Evolutionary conservation across 1,140 invertebrate genomes (phyloP).

Genomic region (Solenopsis fugax): DNA sequence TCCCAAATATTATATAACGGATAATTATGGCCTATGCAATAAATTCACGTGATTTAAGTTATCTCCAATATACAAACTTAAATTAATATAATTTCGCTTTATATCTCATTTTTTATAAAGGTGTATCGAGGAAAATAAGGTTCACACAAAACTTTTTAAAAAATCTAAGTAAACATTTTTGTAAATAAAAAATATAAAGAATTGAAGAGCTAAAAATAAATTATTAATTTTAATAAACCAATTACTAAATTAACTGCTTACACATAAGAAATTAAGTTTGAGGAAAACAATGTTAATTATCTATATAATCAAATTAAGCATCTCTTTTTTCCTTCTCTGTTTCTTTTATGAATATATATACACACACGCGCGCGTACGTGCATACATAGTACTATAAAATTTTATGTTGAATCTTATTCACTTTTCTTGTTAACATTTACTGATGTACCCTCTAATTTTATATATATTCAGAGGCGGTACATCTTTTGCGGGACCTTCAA

Average conservation of each 20-base stretch:
- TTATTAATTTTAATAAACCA: neutral
- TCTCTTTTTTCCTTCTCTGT: neutral
- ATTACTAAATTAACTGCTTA: neutral
- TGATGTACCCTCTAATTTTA: conserved; percentile 20
- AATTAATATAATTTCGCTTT: neutral
- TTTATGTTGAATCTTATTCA: conserved; percentile 1
- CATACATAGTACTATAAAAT: conserved; percentile 7
- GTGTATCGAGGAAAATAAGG: neutral
- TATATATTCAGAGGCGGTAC: conserved; percentile 41
- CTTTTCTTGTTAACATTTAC: conserved; percentile 30
- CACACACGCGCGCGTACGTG: neutral
- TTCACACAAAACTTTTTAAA: neutral
- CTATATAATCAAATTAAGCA: neutral
- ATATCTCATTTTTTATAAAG: neutral
- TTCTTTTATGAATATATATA: neutral
- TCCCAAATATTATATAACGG: neutral
- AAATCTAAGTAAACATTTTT: neutral
- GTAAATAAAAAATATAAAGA: neutral
- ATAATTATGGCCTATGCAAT: neutral
- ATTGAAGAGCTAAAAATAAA: neutral
- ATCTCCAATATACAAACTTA: neutral
- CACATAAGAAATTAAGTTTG: neutral
- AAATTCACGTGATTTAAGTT: neutral
- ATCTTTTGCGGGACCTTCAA: conserved; percentile 47
- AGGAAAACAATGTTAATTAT: neutral